Evolutionary conservation across 2,113 vertebrate genomes (phyloP).

Genomic region (Noctilio leporinus): DNA sequence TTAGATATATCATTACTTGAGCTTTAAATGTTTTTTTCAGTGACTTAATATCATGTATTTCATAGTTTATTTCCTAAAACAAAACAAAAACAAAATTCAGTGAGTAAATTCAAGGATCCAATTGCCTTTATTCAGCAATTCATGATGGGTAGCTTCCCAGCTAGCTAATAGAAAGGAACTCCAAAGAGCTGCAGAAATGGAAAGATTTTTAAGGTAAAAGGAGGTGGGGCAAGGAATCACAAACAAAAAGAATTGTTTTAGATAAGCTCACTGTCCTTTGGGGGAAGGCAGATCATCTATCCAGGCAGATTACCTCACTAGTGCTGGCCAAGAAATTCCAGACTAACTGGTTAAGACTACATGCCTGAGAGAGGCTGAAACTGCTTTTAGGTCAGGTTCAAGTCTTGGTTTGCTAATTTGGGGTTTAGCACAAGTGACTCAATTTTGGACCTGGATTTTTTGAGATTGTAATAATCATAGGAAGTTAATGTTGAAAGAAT

Average conservation of each 20-base stretch:
- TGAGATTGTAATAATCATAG: constrained; percentile 44
- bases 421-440: background rate
- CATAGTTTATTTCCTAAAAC: constrained; percentile 3
- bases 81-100: background rate
- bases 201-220: background rate
- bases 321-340: background rate
- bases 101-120: background rate
- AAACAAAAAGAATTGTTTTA: background rate
- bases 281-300: background rate
- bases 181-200: background rate
- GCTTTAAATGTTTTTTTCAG: constrained; percentile 33
- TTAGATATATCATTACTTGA: constrained; percentile 36
- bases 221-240: background rate
- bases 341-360: background rate
- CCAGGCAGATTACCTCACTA: background rate
- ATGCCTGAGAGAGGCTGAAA: background rate
- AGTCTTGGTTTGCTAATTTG: background rate
- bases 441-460: constrained; percentile 10
- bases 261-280: background rate
- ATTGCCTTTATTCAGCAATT: background rate
- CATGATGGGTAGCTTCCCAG: background rate
- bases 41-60: constrained; percentile 53
- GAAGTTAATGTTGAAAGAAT: constrained; percentile 71
- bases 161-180: background rate
- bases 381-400: background rate